Conservation (phyloP, 2,113 vertebrate genomes). For the Stegostoma tigrinum region DNA sequence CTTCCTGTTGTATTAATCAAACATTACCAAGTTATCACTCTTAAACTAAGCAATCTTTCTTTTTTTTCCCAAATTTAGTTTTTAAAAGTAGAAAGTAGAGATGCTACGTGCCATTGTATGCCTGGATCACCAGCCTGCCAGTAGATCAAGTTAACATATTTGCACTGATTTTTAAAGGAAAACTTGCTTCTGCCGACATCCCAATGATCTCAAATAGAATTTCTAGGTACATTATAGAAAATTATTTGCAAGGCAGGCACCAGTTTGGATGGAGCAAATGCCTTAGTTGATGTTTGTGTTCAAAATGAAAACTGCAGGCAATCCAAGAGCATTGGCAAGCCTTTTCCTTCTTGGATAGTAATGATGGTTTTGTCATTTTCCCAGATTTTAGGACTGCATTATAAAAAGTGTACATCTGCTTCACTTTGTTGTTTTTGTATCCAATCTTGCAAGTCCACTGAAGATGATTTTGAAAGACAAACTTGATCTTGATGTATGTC, state of each 20-base stretch:
- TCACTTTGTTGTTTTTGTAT: not conserved
- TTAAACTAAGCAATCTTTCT: not conserved
- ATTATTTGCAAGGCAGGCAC: not conserved
- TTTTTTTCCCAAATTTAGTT: too few relatives aligned
- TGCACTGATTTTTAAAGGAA: not conserved
- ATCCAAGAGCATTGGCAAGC: not conserved
- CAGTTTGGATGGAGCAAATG: not conserved
- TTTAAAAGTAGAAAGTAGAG: too few relatives aligned
- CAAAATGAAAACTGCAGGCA: not conserved
- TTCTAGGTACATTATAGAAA: not conserved
- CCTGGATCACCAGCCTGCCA: too few relatives aligned
- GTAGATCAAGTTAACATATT: not conserved
- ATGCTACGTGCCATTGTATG: too few relatives aligned
- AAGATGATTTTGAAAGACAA: not conserved
- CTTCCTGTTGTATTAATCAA: not conserved
- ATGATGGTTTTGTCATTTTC: not conserved
- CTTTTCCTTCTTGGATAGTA: not conserved
- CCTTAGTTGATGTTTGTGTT: not conserved
- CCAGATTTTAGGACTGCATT: not conserved
- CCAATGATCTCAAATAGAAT: not conserved
- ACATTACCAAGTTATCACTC: not conserved
- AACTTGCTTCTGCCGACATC: not conserved
- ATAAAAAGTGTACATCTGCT: not conserved
- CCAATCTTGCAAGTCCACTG: not conserved
- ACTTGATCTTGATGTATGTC: not conserved